These are phyloP conservation scores for Taphrorychus bicolor DNA, from an alignment of 2,888 invertebrate species.

Conservation along the genomic window DNA sequence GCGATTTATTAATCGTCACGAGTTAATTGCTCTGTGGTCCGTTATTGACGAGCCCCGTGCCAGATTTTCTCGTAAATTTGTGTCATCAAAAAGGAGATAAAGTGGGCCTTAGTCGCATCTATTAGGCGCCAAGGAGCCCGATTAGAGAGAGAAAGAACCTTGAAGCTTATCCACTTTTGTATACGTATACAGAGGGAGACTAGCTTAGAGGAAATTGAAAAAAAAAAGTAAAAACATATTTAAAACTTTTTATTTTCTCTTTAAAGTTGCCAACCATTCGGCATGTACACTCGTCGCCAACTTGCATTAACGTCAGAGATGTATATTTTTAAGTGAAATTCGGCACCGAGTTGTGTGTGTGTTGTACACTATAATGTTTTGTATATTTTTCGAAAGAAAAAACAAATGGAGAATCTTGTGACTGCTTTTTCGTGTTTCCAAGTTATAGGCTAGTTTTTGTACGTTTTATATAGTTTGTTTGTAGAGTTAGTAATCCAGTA, in stretches of 20 bases:
- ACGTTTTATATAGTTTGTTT: slow-evolving; percentile 4
- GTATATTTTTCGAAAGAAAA: not conserved
- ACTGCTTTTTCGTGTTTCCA: slow-evolving; percentile 27
- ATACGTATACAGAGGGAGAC: no score
- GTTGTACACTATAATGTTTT: slow-evolving; percentile 3
- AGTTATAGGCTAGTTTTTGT: slow-evolving; percentile 13
- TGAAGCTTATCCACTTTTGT: not conserved
- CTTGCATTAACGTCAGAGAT: slow-evolving; percentile 33
- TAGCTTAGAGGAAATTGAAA: no score
- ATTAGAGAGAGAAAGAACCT: not conserved
- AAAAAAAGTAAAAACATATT: not conserved
- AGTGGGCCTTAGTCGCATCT: not conserved
- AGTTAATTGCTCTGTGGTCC: not conserved
- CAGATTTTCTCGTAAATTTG: slow-evolving; percentile 16
- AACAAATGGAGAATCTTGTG: slow-evolving; percentile 35
- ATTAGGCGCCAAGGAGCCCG: not conserved
- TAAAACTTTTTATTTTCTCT: not conserved
- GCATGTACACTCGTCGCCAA: slow-evolving; percentile 17
- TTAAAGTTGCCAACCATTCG: slow-evolving; percentile 27
- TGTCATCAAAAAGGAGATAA: slow-evolving; percentile 5
- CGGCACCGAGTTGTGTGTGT: slow-evolving; percentile 17
- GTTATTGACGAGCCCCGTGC: slow-evolving; percentile 11
- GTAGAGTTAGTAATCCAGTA: not conserved
- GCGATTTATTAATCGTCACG: not conserved
- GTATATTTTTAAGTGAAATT: slow-evolving; percentile 30